phyloP scores from a whole-genome alignment of 30 jellyfish, hydroid and myxozoan species.

The Hydractinia echinata region DNA sequence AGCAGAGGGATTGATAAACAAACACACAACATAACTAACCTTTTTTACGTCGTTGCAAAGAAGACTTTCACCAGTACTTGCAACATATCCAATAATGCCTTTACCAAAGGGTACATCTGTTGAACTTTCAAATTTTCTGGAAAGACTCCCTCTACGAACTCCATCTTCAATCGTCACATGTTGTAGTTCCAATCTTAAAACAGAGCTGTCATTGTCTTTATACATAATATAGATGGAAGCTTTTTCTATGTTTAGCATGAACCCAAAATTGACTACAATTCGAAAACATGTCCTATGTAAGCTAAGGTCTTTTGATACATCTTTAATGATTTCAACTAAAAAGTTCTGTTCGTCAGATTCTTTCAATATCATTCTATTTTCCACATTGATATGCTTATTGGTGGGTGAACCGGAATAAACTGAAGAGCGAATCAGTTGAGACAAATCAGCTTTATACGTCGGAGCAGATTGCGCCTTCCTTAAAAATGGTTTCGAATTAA shows the following conservation, averaged over 20 bases:
- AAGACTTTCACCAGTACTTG: conserved; percentile 47
- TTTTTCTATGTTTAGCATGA: conserved; percentile 44
- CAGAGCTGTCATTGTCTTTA: conserved; percentile 22
- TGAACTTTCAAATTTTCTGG: not conserved
- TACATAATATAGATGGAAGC: conserved; percentile 54
- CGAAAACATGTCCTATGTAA: conserved; percentile 54
- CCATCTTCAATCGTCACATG: conserved; percentile 27
- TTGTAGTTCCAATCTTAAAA: conserved; percentile 14
- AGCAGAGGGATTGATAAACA: too few species aligned
- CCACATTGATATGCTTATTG: conserved; percentile 30
- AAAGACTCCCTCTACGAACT: conserved; percentile 34
- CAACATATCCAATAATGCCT: conserved; percentile 47
- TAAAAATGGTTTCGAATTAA: conserved; percentile 33
- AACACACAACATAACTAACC: conserved; percentile 13
- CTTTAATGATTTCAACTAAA: conserved; percentile 57
- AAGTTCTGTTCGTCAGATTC: conserved; percentile 51
- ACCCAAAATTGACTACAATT: conserved; percentile 54
- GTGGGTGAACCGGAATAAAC: conserved; percentile 53
- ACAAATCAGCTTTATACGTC: conserved; percentile 42
- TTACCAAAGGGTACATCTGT: conserved; percentile 17
- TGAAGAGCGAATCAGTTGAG: conserved; percentile 57
- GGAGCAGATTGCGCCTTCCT: conserved; percentile 77
- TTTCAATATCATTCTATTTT: conserved; percentile 32
- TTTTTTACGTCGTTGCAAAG: conserved; percentile 15
- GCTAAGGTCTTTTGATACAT: conserved; percentile 56